Conservation (phyloP, 2,797 vertebrate genomes). For the Neomorphus geoffroyi region DNA sequence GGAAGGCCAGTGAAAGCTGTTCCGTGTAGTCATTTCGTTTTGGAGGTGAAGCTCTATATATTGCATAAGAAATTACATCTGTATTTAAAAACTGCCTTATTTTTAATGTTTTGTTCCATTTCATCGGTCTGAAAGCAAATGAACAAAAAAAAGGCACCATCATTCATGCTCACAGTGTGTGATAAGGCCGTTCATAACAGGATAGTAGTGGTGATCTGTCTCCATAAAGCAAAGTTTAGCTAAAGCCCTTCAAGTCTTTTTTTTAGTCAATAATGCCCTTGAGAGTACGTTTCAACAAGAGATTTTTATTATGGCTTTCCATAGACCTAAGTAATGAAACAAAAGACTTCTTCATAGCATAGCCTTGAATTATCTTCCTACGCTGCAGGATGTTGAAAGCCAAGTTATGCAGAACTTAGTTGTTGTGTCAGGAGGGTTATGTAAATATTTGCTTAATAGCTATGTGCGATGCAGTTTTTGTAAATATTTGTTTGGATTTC, state of each 20-base stretch:
- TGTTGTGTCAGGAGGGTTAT: not conserved
- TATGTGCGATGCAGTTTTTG: not conserved
- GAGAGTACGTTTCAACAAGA: not conserved
- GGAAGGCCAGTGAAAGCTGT: not conserved
- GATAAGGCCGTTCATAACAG: not conserved
- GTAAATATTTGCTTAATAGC: conserved; percentile 18
- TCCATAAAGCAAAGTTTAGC: not conserved
- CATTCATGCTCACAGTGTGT: not conserved
- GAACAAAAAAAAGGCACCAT: not conserved
- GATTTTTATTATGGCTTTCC: not conserved
- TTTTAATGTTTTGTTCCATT: not conserved
- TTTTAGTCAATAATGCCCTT: not conserved
- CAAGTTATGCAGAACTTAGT: not conserved
- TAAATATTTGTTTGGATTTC: conserved; percentile 34
- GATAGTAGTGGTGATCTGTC: not conserved
- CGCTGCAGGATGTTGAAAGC: not conserved
- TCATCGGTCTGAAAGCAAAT: not conserved
- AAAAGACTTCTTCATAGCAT: not conserved
- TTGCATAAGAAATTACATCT: not conserved
- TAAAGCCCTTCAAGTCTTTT: not conserved
- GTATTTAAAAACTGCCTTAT: not conserved
- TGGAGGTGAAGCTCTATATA: not conserved
- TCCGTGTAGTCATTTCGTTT: not conserved
- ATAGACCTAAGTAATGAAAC: not conserved
- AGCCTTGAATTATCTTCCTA: not conserved